Conservation (phyloP, 2,888 invertebrate genomes). For the Pterostichus niger region DNA sequence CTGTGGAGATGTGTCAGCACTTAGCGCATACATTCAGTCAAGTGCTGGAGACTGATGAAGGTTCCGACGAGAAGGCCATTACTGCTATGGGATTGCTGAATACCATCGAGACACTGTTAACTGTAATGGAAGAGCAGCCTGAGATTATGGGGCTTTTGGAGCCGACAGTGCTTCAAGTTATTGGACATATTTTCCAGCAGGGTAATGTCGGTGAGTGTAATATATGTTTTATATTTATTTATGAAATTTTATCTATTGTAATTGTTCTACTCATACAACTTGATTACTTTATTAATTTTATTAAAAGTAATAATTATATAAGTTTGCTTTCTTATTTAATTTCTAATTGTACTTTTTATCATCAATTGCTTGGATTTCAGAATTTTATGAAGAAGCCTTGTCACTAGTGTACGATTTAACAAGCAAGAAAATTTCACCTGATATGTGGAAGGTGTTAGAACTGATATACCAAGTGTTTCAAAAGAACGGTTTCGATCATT, state of each 20-base stretch:
- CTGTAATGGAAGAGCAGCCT: constrained; percentile 93
- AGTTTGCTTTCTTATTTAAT: not conserved
- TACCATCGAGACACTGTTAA: constrained; percentile 96
- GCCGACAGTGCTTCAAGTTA: constrained; percentile 94
- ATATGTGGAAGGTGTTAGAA: constrained; percentile 98
- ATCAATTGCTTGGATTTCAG: constrained; percentile 77
- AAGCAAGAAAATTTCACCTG: constrained; percentile 90
- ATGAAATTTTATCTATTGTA: constrained; percentile 81
- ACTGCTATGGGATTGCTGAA: constrained; percentile 98
- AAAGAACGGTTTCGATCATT: constrained; percentile 97
- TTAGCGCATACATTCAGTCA: constrained; percentile 90
- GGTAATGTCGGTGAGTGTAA: constrained; percentile 75
- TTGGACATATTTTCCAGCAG: constrained; percentile 90
- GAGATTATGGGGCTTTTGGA: constrained; percentile 94
- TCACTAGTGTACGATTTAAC: constrained; percentile 95
- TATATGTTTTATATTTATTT: constrained; percentile 68
- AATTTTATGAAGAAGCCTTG: constrained; percentile 98
- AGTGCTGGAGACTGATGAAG: constrained; percentile 88
- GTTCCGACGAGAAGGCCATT: constrained; percentile 96
- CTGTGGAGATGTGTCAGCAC: constrained; percentile 96
- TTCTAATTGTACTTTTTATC: not conserved
- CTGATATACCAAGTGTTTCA: constrained; percentile 93
- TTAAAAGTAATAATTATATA: constrained; percentile 73
- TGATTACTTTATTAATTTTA: too few relatives aligned
- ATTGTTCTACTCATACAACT: too few relatives aligned